phyloP scores from a whole-genome alignment of 1,140 invertebrate species.

The Drosophila pseudoananassae region DNA sequence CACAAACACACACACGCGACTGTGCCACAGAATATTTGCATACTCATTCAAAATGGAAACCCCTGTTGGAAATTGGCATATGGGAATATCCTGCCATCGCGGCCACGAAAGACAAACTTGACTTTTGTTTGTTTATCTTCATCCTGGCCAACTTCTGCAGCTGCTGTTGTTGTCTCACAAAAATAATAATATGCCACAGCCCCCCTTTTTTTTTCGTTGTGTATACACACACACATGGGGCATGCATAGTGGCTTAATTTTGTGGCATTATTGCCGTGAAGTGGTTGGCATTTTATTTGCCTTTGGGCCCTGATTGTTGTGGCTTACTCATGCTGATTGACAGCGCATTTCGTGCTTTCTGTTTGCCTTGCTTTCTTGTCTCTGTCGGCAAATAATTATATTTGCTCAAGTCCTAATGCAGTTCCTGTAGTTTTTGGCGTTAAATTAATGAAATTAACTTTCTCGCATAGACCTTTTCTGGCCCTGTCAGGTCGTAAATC shows the following conservation, averaged over 20 bases:
- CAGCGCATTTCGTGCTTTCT: slow-evolving; percentile 53
- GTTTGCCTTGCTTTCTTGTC: slow-evolving; percentile 26
- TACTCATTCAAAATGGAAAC: slow-evolving; percentile 30
- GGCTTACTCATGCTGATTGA: slow-evolving; percentile 72
- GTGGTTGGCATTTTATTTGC: slow-evolving; percentile 49
- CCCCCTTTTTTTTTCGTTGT: slow-evolving; percentile 19
- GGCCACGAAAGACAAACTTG: slow-evolving; percentile 46
- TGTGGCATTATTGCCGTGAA: slow-evolving; percentile 25
- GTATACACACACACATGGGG: slow-evolving; percentile 25
- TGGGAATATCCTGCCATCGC: not conserved
- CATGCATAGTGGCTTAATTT: slow-evolving; percentile 67
- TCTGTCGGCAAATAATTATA: slow-evolving; percentile 35
- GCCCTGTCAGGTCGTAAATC: slow-evolving; percentile 59
- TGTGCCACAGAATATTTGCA: slow-evolving; percentile 51
- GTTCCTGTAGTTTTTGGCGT: slow-evolving; percentile 31
- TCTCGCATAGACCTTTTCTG: slow-evolving; percentile 22
- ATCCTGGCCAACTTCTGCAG: slow-evolving; percentile 18
- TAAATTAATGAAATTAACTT: slow-evolving; percentile 72
- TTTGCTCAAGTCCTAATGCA: slow-evolving; percentile 65
- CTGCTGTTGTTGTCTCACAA: slow-evolving; percentile 37
- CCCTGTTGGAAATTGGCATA: not conserved
- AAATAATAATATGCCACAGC: slow-evolving; percentile 28
- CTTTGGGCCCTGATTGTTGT: slow-evolving; percentile 52
- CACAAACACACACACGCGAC: not conserved
- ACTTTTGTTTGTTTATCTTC: slow-evolving; percentile 59